Evolutionary conservation across 2,888 invertebrate genomes (phyloP), one percentile per base, ranked within the genome.

Genomic region (Hylaea fasciaria): DNA sequence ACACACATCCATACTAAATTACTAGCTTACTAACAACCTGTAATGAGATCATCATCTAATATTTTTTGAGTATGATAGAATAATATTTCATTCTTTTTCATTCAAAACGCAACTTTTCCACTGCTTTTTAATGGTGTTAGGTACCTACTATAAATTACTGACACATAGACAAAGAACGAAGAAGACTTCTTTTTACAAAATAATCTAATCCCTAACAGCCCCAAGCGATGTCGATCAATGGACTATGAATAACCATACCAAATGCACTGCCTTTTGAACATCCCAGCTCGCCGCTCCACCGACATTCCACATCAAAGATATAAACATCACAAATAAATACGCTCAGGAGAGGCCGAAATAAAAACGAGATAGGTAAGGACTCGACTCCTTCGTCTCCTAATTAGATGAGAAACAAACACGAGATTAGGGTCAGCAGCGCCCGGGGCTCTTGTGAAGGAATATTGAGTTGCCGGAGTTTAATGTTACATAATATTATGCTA

Each of bases 361-460:
- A 83, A 85, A 85, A 85, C 79, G 78, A 72, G 76, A 79, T 77
- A 72, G 76, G 79, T 77, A 81, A 81, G 73, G 71, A 80, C 77
- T 73, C 75, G 71, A 80, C 77, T 73, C 75, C 77, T 80, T 80
- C 76, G 74, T 66, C 76, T 62, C 73, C 79, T 87, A 87, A 89
- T 88, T 87, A 87, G 80, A 85, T 77, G 81, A 82, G 78, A 80
- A 85, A 84, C 85, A 86, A 87, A 83, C 82, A 75, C 70, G 70
- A 76, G 76, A 84, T 85, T 83, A 84, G 80, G 85, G 83, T 81
- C 85, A 79, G 77, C 79, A 75, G 64, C 46, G 56, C 61, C 48
- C 52, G 39, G 29, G 49, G 61, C 44, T 52, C 29, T 75, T 68
- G 73, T 77, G 71, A 73, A 60, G 64, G 66, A 77, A 74, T 78